phyloP scores from a whole-genome alignment of 2,797 vertebrate species.

The Notolepis coatsorum region DNA sequence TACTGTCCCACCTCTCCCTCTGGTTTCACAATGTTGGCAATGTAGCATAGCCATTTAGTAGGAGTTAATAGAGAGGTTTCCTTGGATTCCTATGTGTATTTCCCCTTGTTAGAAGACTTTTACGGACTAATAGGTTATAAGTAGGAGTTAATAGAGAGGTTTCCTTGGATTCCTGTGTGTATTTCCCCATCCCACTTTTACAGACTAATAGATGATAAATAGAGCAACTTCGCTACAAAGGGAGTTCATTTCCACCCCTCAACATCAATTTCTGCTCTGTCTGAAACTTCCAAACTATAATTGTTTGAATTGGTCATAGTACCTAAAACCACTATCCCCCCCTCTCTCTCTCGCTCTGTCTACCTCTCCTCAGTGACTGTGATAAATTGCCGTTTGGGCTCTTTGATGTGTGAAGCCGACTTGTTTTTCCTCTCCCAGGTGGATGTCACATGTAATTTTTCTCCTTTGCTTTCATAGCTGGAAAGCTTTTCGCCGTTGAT shows the following conservation, averaged over 20 bases:
- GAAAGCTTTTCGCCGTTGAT: too few relatives aligned
- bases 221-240: not conserved
- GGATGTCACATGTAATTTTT: constrained; percentile 68
- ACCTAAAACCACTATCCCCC: constrained; percentile 40
- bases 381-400: constrained; percentile 45
- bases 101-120: too few relatives aligned
- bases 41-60: too few relatives aligned
- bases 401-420: constrained; percentile 60
- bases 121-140: too few relatives aligned
- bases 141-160: too few relatives aligned
- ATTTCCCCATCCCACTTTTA: too few relatives aligned
- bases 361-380: constrained; percentile 32
- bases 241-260: constrained; percentile 28
- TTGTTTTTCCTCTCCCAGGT: constrained; percentile 49
- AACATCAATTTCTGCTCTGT: constrained; percentile 14
- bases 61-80: too few relatives aligned
- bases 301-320: constrained; percentile 55
- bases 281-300: constrained; percentile 31
- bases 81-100: too few relatives aligned
- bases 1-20: too few relatives aligned
- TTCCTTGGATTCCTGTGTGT: too few relatives aligned
- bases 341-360: not conserved
- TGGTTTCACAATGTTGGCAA: too few relatives aligned
- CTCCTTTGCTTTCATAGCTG: constrained; percentile 63
- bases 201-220: too few relatives aligned